Evolutionary conservation across 2,797 vertebrate species (phyloP), one percentile per base, ranked within the genome.

Genomic region (Silurus aristotelis): DNA sequence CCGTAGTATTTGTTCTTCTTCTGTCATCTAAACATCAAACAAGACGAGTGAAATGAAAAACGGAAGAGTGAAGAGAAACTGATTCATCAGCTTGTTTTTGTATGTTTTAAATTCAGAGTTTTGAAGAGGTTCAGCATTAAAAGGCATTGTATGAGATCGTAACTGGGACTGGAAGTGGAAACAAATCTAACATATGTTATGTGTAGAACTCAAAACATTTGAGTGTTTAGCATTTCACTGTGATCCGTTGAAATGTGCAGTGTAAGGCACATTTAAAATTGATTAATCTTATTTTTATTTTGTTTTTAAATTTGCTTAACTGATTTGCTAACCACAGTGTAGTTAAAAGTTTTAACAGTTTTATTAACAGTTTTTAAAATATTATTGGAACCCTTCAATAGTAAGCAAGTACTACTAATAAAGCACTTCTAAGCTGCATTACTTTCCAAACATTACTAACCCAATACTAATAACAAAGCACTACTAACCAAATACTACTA

Each of bases 1-100:
- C 7, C 82, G 10, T 67, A 52, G 70, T 80, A 75, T 87, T 85
- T 89, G 78, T 82, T 78, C 75, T 68, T 84, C 73, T 38, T 82
- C 66, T 75, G n/a, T 72, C 60, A 82, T 82, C 75, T 61, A 77
- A n/a, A 82, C 70, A 85, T 85, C 79, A 85, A 85, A 85, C 68
- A 75, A 81, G 68, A 85, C 79, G 60, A 85, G 46, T 0, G 17
- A 31, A 71, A 79, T 72, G 75, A 46, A 56, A 77, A 70, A 13
- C 12, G 12, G 12, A 6, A 43, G 61, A 61, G n/a, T n/a, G 14
- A 38, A 84, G 70, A 43, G 58, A 55, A 31, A 19, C 17, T n/a
- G 27, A 55, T 67, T 66, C 70, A 83, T 83, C 55, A 3, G 17
- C 61, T 80, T 83, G 80, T 85, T 70, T 52, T 52, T 52, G 48